Percentiles rank a stretch among this genome's conserved stretches.
These are phyloP conservation scores for Pyrgus malvae DNA, from an alignment of 2,888 invertebrate genomes.

Conservation along the genomic window DNA sequence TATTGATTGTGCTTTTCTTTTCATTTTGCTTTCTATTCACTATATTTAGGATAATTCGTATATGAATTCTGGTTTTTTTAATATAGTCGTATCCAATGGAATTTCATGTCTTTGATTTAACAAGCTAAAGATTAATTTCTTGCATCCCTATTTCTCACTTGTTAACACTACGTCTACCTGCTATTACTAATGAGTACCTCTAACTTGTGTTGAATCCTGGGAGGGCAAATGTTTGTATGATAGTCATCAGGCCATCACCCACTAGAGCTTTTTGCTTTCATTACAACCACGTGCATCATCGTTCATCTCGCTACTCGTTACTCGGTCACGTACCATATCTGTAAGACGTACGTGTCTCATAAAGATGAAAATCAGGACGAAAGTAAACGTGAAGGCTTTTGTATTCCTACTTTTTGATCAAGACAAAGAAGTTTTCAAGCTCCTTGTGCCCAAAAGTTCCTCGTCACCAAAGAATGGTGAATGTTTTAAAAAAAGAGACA, in stretches of 20 bases:
- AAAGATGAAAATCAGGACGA: conserved; percentile 13
- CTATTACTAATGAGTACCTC: too few species aligned
- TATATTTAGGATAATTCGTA: too few species aligned
- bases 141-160: too few species aligned
- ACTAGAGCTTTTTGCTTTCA: background rate
- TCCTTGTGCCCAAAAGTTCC: background rate
- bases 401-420: conserved; percentile 5
- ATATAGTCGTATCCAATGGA: too few species aligned
- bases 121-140: too few species aligned
- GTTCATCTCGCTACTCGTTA: conserved; percentile 1
- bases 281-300: background rate
- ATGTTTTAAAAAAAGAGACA: too few species aligned
- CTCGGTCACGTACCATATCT: conserved; percentile 1
- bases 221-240: too few species aligned
- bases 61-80: too few species aligned
- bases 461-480: too few species aligned
- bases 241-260: background rate
- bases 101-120: too few species aligned
- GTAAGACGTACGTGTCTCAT: background rate
- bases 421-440: conserved; percentile 5
- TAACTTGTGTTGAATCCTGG: too few species aligned
- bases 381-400: conserved; percentile 2
- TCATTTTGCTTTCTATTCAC: conserved; percentile 15
- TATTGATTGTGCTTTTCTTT: conserved; percentile 24
- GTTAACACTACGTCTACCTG: too few species aligned